A percentile compares a stretch with the other conserved stretches of the same genome.
Conservation (phyloP, 1,140 invertebrate species). For the Nephotettix cincticeps region DNA sequence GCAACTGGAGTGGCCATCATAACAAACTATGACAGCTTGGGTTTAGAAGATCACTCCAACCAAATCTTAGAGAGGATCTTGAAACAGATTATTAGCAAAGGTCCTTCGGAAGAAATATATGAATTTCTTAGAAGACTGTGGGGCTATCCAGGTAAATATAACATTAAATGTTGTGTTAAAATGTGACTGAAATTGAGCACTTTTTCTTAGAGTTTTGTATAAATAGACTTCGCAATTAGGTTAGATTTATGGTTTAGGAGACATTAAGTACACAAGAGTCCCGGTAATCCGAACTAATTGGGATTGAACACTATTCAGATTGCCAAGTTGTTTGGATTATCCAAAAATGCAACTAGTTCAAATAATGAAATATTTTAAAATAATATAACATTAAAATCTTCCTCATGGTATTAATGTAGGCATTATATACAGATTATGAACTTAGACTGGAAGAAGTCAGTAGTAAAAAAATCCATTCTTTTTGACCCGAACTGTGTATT, state of each 20-base stretch:
- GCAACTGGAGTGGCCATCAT: not conserved
- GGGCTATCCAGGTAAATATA: not conserved
- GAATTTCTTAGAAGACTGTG: not conserved
- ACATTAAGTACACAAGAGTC: not conserved
- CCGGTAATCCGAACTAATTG: not conserved
- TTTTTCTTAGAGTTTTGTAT: not conserved
- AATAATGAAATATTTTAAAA: too few relatives aligned
- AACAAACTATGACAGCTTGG: not conserved
- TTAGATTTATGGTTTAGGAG: not conserved
- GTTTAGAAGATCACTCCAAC: not conserved
- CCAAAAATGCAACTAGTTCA: too few relatives aligned
- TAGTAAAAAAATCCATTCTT: too few relatives aligned
- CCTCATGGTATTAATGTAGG: too few relatives aligned
- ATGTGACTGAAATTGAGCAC: not conserved
- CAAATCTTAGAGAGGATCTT: not conserved
- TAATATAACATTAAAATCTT: too few relatives aligned
- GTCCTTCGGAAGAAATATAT: not conserved
- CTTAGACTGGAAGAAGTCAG: too few relatives aligned
- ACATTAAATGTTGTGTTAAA: not conserved
- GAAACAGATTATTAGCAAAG: not conserved
- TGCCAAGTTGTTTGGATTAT: not conserved
- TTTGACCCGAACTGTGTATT: too few relatives aligned
- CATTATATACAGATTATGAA: too few relatives aligned
- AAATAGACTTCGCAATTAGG: not conserved
- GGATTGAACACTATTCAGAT: not conserved